phyloP scores from a whole-genome alignment of 1,140 invertebrate genomes.

The Aphaenogaster floridana region DNA sequence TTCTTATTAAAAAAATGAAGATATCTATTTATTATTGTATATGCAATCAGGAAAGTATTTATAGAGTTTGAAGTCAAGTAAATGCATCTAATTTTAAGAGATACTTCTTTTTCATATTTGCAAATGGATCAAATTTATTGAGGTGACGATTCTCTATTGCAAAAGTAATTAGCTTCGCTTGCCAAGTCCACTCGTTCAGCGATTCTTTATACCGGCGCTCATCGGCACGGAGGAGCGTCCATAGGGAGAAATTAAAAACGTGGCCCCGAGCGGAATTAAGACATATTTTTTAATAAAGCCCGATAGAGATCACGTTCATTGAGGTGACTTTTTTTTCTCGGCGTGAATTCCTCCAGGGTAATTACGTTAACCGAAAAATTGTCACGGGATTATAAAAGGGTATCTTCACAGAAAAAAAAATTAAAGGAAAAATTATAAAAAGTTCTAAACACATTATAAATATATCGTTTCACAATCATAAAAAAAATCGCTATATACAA shows the following conservation, averaged over 20 bases:
- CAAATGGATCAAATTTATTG: constrained; percentile 34
- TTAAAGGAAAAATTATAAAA: constrained; percentile 21
- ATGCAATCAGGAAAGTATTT: background rate
- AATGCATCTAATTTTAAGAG: constrained; percentile 7
- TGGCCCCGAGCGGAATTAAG: constrained; percentile 75
- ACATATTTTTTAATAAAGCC: constrained; percentile 82
- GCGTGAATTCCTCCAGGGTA: constrained; percentile 37
- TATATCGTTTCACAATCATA: background rate
- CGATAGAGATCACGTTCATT: constrained; percentile 72
- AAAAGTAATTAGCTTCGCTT: constrained; percentile 59
- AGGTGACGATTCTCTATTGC: constrained; percentile 40
- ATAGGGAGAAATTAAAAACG: constrained; percentile 75
- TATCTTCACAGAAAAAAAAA: background rate
- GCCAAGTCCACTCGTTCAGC: constrained; percentile 57
- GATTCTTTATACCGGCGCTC: constrained; percentile 65
- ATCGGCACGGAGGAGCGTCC: constrained; percentile 65
- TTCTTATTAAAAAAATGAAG: background rate
- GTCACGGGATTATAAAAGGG: constrained; percentile 28
- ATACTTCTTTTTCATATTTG: constrained; percentile 28
- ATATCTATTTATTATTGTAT: background rate
- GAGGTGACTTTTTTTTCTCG: constrained; percentile 49
- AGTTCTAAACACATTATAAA: background rate
- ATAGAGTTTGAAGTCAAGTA: background rate
- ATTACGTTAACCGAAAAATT: constrained; percentile 53
- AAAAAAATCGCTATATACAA: background rate